Base-by-base conservation (phyloP, 2,797 vertebrate species). In the Sebastes matsubarae region DNA sequence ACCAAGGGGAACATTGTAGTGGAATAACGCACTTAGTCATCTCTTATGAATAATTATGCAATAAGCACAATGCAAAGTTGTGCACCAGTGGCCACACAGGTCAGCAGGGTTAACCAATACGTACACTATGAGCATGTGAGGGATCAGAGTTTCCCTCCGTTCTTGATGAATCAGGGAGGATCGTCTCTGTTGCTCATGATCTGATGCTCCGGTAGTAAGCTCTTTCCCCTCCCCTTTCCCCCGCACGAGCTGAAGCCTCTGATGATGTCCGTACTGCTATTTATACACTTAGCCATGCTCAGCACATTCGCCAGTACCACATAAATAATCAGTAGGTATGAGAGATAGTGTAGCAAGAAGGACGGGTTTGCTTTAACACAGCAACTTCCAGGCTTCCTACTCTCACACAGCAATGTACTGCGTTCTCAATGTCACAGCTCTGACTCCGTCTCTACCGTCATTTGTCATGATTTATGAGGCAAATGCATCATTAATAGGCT, bases 181-280 rank as follows among this genome's bases (percentile, higher is more conserved):
- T 85, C 61, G 68, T 82, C 68, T 89, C 64, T 80, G 61, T 60
- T 76, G 79, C 80, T 90, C 83, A 86, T 91, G 88, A 92, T 91
- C 89, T 89, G 75, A 87, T 89, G 79, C 88, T 86, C 82, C 73
- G 52, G 77, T 92, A 83, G 92, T 89, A 78, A 85, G 81, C 85
- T 68, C 80, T 73, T 68, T 81, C 72, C 63, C 74, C 79, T 67
- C 75, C 32, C 79, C 57, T 55, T 24, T 20, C 50, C 79, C 67
- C 77, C 73, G 42, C 55, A 68, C 72, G 81, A 93, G 79, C 77
- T 63, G 66, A 79, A 82, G 85, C 67, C 87, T 88, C 87, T 82
- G 83, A 93, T 87, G 88, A 93, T 92, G 92, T 82, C 91, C 85
- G 63, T 68, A 74, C 77, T 60, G 82, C 94, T 94, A 94, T 95